Evolutionary conservation across 2,797 vertebrate genomes (phyloP).

Genomic region (Spinibarbus caldwelli): DNA sequence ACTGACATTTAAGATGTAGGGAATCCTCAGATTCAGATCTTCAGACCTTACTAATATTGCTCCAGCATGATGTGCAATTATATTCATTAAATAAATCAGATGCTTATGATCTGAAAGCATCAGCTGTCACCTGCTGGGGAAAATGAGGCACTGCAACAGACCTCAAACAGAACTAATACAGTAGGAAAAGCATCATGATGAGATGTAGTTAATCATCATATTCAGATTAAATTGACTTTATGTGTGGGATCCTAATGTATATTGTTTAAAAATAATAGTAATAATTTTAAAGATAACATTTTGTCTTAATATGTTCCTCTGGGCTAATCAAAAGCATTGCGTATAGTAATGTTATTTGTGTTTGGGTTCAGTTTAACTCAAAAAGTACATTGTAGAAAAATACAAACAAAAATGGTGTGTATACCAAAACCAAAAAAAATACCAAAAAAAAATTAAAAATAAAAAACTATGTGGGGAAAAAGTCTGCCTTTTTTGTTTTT

Average conservation of each 20-base stretch:
- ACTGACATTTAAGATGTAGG: neutral
- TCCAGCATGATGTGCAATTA: neutral
- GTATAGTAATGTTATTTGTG: neutral
- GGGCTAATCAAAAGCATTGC: neutral
- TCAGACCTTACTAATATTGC: neutral
- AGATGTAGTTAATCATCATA: neutral
- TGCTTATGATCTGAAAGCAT: conserved; percentile 29
- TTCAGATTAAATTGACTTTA: neutral
- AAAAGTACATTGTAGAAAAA: neutral
- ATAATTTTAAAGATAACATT: neutral
- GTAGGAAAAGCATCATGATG: conserved; percentile 61
- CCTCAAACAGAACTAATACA: neutral
- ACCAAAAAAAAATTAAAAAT: too few relatives aligned
- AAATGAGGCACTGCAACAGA: conserved; percentile 41
- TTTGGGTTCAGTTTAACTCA: neutral
- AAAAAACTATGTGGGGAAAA: too few relatives aligned
- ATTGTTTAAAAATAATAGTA: neutral
- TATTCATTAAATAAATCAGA: neutral
- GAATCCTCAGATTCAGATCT: conserved; percentile 1
- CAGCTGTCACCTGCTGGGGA: conserved; percentile 74
- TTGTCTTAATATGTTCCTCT: neutral
- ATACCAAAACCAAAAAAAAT: too few relatives aligned
- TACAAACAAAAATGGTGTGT: too few relatives aligned
- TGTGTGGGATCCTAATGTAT: neutral
- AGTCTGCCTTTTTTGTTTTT: too few relatives aligned